Conservation (phyloP, 2,888 invertebrate species). For the Lycaena phlaeas region DNA sequence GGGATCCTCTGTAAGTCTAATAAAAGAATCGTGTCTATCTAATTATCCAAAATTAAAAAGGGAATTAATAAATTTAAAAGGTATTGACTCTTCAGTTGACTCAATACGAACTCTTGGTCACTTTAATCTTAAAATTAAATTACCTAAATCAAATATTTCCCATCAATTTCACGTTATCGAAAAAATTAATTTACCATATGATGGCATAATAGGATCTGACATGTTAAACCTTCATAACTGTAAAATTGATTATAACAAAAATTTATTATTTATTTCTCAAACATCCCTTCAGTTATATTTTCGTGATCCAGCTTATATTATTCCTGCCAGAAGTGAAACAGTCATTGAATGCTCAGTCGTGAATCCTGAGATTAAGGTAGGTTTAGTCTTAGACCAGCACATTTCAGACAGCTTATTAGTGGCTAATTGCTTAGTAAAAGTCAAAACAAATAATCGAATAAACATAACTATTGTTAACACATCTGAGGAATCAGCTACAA, state of each 20-base stretch:
- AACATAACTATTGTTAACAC: constrained; percentile 12
- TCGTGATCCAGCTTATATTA: constrained; percentile 12
- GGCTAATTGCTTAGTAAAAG: constrained; percentile 1
- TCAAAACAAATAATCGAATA: constrained; percentile 6
- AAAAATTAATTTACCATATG: constrained; percentile 18
- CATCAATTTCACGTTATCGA: constrained; percentile 19
- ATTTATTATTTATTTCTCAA: background rate
- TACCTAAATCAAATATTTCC: background rate
- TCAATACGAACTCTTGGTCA: constrained; percentile 13
- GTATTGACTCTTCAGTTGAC: constrained; percentile 5
- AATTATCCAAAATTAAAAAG: constrained; percentile 3
- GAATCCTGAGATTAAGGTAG: constrained; percentile 15
- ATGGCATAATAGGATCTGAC: constrained; percentile 22
- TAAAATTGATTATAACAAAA: constrained; percentile 13
- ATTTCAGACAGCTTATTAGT: constrained; percentile 6
- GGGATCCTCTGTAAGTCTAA: constrained; percentile 19
- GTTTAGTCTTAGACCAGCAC: constrained; percentile 9
- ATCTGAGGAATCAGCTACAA: constrained; percentile 8
- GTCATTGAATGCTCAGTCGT: constrained; percentile 14
- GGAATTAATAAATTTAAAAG: constrained; percentile 8
- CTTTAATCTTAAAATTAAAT: constrained; percentile 15
- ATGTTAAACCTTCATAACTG: constrained; percentile 11
- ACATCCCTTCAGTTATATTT: constrained; percentile 8
- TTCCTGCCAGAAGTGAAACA: constrained; percentile 13
- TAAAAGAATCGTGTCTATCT: background rate